Conservation (phyloP, 2,113 vertebrate genomes). For the Hippocampus abdominalis region DNA sequence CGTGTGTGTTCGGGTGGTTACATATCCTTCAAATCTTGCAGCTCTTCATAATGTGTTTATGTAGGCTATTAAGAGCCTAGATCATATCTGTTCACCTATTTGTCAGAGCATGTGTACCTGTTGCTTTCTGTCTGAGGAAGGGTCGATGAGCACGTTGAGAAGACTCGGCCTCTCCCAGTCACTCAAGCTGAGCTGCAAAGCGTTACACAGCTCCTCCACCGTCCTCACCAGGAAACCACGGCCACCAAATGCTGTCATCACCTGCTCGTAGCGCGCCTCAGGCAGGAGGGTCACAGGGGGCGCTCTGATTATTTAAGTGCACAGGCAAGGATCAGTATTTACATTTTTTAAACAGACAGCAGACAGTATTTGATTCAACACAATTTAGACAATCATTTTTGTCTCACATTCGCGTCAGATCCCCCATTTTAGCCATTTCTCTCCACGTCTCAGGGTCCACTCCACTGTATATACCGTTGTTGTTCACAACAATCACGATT, state of each 20-base stretch:
- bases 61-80: neutral
- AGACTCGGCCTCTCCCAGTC: slow-evolving; percentile 81
- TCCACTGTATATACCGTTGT: slow-evolving; percentile 95
- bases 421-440: slow-evolving; percentile 76
- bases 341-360: neutral
- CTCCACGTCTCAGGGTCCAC: slow-evolving; percentile 82
- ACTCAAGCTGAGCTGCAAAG: slow-evolving; percentile 75
- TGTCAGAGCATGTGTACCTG: slow-evolving; percentile 67
- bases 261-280: slow-evolving; percentile 85
- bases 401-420: slow-evolving; percentile 76
- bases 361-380: neutral
- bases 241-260: slow-evolving; percentile 91
- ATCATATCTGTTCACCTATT: neutral
- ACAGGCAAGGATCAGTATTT: neutral
- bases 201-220: slow-evolving; percentile 78
- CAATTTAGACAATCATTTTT: neutral
- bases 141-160: slow-evolving; percentile 90
- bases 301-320: slow-evolving; percentile 62
- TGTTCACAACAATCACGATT: slow-evolving; percentile 88
- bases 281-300: slow-evolving; percentile 88
- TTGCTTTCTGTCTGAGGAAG: slow-evolving; percentile 83
- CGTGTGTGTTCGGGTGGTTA: neutral
- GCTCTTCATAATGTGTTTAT: neutral
- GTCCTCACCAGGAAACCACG: slow-evolving; percentile 87
- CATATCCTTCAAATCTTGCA: neutral